These are phyloP conservation scores for Anneissia japonica DNA, from an alignment of 35 echinoderm and acorn worm genomes.

Conservation along the genomic window DNA sequence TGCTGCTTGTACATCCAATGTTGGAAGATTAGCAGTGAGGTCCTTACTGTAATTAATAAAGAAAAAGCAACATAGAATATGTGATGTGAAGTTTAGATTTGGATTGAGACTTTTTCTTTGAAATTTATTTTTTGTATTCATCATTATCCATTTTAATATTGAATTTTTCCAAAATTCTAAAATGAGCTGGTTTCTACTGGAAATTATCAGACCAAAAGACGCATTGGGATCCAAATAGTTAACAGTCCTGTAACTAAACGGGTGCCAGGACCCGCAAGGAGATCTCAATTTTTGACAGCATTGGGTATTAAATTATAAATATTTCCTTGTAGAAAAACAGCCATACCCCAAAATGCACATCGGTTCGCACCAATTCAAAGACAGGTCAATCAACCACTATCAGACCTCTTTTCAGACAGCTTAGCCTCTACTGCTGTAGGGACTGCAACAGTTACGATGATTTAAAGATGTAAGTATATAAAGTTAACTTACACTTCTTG, in stretches of 20 bases:
- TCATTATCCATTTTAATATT: too few relatives aligned
- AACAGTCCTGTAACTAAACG: too few relatives aligned
- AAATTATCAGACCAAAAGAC: too few relatives aligned
- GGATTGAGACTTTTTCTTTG: too few relatives aligned
- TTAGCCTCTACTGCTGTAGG: neutral
- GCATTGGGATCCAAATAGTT: too few relatives aligned
- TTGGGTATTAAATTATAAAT: too few relatives aligned
- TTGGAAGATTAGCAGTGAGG: conserved; percentile 64
- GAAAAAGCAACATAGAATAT: neutral
- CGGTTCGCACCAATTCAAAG: neutral
- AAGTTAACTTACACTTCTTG: conserved; percentile 78
- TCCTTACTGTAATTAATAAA: conserved; percentile 45
- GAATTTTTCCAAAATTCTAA: too few relatives aligned
- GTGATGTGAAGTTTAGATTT: too few relatives aligned
- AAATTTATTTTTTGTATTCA: too few relatives aligned
- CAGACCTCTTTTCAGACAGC: neutral
- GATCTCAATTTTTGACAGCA: too few relatives aligned
- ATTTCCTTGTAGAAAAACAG: neutral
- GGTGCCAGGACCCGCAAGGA: too few relatives aligned
- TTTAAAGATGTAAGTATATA: neutral
- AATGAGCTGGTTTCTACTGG: too few relatives aligned
- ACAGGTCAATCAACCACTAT: neutral
- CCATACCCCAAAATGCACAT: neutral
- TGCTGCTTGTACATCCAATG: conserved; percentile 50
- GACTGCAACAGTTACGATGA: neutral